These are phyloP conservation scores for Cladopsammia gracilis DNA, from an alignment of 64 coral and sea anemone species.

Conservation along the genomic window DNA sequence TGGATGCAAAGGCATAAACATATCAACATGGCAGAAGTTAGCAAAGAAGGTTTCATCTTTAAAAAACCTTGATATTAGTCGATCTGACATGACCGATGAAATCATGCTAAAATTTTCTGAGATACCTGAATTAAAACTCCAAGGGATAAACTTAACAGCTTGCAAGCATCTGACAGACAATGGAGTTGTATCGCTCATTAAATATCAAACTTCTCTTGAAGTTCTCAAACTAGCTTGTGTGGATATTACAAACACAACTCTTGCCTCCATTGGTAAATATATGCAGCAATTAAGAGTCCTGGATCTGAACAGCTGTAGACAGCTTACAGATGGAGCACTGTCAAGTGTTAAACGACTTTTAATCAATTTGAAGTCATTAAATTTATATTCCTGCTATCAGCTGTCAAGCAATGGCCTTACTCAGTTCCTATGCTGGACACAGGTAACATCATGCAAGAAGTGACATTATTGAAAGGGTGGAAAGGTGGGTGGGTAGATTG, in stretches of 20 bases:
- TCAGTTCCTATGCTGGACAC: slow-evolving; percentile 64
- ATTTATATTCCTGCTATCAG: slow-evolving; percentile 95
- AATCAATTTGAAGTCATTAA: slow-evolving; percentile 66
- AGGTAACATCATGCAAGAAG: slow-evolving; percentile 15
- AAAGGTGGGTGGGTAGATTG: too few species aligned
- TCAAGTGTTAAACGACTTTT: slow-evolving; percentile 50
- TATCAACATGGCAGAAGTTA: slow-evolving; percentile 72
- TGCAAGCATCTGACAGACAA: slow-evolving; percentile 91
- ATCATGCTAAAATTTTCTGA: slow-evolving; percentile 82
- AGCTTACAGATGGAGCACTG: slow-evolving; percentile 73
- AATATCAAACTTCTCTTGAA: slow-evolving; percentile 78
- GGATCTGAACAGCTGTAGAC: slow-evolving; percentile 93
- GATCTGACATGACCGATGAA: slow-evolving; percentile 90
- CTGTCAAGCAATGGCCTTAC: slow-evolving; percentile 67
- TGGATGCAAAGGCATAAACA: slow-evolving; percentile 65
- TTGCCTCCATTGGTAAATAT: slow-evolving; percentile 79
- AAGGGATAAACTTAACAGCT: slow-evolving; percentile 75
- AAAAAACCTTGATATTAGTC: slow-evolving; percentile 79
- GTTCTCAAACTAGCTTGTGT: slow-evolving; percentile 81
- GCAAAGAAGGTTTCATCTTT: slow-evolving; percentile 52
- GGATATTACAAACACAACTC: slow-evolving; percentile 86
- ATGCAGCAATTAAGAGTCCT: slow-evolving; percentile 56
- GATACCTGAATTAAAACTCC: slow-evolving; percentile 60
- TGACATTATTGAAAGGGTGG: neutral
- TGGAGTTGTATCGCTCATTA: slow-evolving; percentile 80